phyloP scores from a whole-genome alignment of 2,888 invertebrate genomes.

The Deilephila porcellus region DNA sequence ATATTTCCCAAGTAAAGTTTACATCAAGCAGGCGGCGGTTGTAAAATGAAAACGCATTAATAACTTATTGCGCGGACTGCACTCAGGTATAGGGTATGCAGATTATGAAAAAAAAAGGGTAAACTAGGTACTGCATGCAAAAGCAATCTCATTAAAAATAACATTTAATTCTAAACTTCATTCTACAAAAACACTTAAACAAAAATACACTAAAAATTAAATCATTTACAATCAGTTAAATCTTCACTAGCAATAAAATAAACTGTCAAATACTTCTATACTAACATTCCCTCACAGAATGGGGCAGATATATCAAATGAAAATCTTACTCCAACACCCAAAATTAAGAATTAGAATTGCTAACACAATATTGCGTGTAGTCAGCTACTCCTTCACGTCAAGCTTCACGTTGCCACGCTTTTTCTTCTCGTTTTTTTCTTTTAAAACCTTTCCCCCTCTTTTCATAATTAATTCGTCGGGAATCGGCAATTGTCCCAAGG shows the following conservation, averaged over 20 bases:
- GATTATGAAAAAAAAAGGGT: background rate
- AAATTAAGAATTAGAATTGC: too few relatives aligned
- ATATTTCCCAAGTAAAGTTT: too few relatives aligned
- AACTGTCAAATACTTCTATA: background rate
- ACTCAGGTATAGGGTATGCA: too few relatives aligned
- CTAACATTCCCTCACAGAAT: too few relatives aligned
- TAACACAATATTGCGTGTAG: background rate
- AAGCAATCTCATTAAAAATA: background rate
- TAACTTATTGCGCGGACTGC: too few relatives aligned
- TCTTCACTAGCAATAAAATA: background rate
- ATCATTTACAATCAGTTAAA: background rate
- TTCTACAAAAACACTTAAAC: constrained; percentile 23
- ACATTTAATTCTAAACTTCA: constrained; percentile 11
- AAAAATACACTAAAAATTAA: constrained; percentile 21
- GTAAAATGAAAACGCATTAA: too few relatives aligned
- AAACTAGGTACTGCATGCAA: background rate
- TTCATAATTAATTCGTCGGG: constrained; percentile 55
- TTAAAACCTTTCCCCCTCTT: constrained; percentile 29
- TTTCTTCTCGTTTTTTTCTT: background rate
- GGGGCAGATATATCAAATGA: too few relatives aligned
- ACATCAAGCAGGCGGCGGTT: too few relatives aligned
- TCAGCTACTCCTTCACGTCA: background rate
- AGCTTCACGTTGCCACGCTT: background rate
- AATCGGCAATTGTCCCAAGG: constrained; percentile 55
- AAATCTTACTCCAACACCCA: too few relatives aligned